Percentiles rank a stretch among this genome's conserved stretches.
Conservation (phyloP, 1,140 invertebrate species). For the Stegodyphus dumicola region DNA sequence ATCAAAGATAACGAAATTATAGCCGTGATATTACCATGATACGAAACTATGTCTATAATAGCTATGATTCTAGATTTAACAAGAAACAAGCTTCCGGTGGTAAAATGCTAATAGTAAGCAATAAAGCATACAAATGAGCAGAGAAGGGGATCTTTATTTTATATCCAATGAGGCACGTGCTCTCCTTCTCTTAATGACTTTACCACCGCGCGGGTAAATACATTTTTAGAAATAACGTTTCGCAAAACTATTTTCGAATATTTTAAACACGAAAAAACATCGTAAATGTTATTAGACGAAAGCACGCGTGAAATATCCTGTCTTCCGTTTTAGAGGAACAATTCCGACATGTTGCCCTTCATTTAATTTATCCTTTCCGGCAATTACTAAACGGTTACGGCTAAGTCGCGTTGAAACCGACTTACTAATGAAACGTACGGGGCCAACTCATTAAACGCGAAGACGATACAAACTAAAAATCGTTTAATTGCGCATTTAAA, state of each 20-base stretch:
- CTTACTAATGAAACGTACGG: slow-evolving; percentile 16
- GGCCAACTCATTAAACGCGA: slow-evolving; percentile 38
- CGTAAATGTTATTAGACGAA: slow-evolving; percentile 31
- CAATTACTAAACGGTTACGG: slow-evolving; percentile 23
- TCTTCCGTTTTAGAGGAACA: neutral
- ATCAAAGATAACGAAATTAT: too few relatives aligned
- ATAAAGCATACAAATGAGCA: too few relatives aligned
- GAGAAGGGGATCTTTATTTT: too few relatives aligned
- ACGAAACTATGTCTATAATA: too few relatives aligned
- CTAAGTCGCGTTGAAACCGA: slow-evolving; percentile 50
- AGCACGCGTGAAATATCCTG: slow-evolving; percentile 23
- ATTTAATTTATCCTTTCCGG: slow-evolving; percentile 52
- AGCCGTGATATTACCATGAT: too few relatives aligned
- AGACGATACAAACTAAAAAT: slow-evolving; percentile 32
- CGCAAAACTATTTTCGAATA: neutral
- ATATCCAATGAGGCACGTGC: too few relatives aligned
- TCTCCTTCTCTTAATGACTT: too few relatives aligned
- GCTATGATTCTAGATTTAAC: too few relatives aligned
- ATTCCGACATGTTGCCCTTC: slow-evolving; percentile 8
- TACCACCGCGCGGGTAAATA: too few relatives aligned
- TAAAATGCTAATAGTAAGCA: too few relatives aligned
- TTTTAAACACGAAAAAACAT: neutral
- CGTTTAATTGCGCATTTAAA: slow-evolving; percentile 57
- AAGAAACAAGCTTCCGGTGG: too few relatives aligned
- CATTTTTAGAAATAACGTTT: neutral